phyloP scores from a whole-genome alignment of 2,113 vertebrate species.

The Caranx melampygus region DNA sequence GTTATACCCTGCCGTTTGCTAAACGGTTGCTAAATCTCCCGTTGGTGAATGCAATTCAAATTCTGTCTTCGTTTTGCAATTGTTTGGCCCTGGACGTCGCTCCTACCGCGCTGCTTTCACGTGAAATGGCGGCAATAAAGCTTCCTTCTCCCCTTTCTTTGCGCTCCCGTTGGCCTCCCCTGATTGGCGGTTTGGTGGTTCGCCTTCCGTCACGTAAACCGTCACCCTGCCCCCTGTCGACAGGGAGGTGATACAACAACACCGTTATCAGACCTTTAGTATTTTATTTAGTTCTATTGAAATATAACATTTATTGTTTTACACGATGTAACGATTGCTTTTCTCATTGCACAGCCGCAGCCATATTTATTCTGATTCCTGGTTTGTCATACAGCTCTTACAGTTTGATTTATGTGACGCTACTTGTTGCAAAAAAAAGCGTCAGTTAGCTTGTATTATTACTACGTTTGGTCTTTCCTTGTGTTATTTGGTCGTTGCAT shows the following conservation, averaged over 20 bases:
- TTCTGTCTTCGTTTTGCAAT: rapidly evolving
- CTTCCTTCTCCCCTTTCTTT: constrained; percentile 67
- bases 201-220: rapidly evolving
- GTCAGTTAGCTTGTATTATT: neutral
- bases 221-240: constrained; percentile 38
- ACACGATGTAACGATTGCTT: neutral
- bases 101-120: constrained; percentile 45
- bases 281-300: neutral
- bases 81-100: neutral
- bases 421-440: constrained; percentile 27
- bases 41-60: neutral
- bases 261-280: neutral
- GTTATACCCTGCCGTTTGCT: rapidly evolving
- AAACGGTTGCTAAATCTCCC: neutral
- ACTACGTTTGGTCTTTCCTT: neutral
- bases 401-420: neutral
- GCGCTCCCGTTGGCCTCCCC: constrained; percentile 54
- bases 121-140: constrained; percentile 81
- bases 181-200: constrained; percentile 56
- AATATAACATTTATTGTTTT: rapidly evolving
- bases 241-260: neutral
- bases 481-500: neutral
- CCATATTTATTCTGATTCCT: rapidly evolving
- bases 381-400: neutral
- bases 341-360: neutral